Evolutionary conservation across 2,797 vertebrate genomes (phyloP).

Genomic region (Sebastes itinus): DNA sequence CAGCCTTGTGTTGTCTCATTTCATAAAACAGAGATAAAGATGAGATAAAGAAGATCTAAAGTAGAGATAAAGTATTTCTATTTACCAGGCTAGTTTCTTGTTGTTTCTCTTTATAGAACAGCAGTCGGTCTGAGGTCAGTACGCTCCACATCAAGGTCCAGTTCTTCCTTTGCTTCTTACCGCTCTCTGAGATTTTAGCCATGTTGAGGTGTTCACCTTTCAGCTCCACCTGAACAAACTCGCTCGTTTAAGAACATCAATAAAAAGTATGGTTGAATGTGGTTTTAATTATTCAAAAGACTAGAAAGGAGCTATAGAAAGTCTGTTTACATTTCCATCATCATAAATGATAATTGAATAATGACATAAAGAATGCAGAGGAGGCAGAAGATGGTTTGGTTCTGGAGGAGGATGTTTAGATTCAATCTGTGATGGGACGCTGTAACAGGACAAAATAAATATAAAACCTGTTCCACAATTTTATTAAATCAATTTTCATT

Average conservation of each 20-base stretch:
- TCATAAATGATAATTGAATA: no score
- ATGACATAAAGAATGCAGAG: neutral
- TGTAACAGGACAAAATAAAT: neutral
- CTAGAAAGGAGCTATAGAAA: no score
- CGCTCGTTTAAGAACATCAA: neutral
- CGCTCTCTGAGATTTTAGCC: slow-evolving; percentile 92
- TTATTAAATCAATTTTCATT: neutral
- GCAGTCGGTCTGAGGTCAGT: slow-evolving; percentile 85
- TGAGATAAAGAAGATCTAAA: no score
- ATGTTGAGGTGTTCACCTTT: slow-evolving; percentile 92
- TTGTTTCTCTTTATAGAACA: slow-evolving; percentile 92
- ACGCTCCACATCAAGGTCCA: slow-evolving; percentile 90
- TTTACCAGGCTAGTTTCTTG: slow-evolving; percentile 86
- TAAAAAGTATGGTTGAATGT: neutral
- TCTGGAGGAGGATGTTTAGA: neutral
- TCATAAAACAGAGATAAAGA: neutral
- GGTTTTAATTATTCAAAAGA: neutral
- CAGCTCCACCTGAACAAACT: slow-evolving; percentile 77
- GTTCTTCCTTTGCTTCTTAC: slow-evolving; percentile 95
- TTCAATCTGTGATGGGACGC: neutral
- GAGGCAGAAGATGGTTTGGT: neutral
- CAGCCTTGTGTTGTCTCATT: neutral
- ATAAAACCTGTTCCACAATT: neutral
- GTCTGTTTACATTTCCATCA: no score
- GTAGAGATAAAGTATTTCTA: neutral